Percentiles rank a stretch among this genome's conserved stretches.
Evolutionary conservation across 2,888 invertebrate genomes (phyloP).

Genomic region (Meganola albula): DNA sequence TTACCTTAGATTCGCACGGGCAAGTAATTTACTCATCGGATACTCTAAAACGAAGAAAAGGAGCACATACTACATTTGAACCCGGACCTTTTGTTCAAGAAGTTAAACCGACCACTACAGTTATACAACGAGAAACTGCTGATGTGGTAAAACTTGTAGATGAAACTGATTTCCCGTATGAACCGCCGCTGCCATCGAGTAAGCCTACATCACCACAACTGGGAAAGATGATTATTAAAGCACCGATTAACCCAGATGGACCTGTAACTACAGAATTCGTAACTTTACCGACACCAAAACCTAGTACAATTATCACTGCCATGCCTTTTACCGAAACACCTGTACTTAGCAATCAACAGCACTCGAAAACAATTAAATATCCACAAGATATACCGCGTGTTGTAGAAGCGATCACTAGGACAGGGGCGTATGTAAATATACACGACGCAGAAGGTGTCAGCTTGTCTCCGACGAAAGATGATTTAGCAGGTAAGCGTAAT

Average conservation of each 20-base stretch:
- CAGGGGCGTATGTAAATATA: slow-evolving; percentile 85
- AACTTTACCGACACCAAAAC: slow-evolving; percentile 74
- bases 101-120: slow-evolving; percentile 56
- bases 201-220: slow-evolving; percentile 80
- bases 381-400: slow-evolving; percentile 59
- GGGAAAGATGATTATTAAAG: slow-evolving; percentile 81
- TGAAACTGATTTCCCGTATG: slow-evolving; percentile 69
- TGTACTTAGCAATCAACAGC: slow-evolving; percentile 36
- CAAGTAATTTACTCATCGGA: slow-evolving; percentile 93
- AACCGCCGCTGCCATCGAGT: slow-evolving; percentile 54
- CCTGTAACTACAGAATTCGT: slow-evolving; percentile 75
- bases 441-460: slow-evolving; percentile 80
- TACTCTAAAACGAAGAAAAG: slow-evolving; percentile 87
- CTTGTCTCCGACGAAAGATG: slow-evolving; percentile 79
- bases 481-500: slow-evolving; percentile 83
- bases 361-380: slow-evolving; percentile 44
- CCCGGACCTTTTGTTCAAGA: slow-evolving; percentile 91
- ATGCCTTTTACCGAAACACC: slow-evolving; percentile 58
- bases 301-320: slow-evolving; percentile 81
- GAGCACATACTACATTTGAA: slow-evolving; percentile 90
- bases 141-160: slow-evolving; percentile 59
- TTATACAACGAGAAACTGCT: slow-evolving; percentile 60
- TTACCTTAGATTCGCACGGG: slow-evolving; percentile 90
- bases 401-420: slow-evolving; percentile 68
- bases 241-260: slow-evolving; percentile 65